Evolutionary conservation across 1,140 invertebrate genomes (phyloP).

Genomic region (Solenopsis fugax): DNA sequence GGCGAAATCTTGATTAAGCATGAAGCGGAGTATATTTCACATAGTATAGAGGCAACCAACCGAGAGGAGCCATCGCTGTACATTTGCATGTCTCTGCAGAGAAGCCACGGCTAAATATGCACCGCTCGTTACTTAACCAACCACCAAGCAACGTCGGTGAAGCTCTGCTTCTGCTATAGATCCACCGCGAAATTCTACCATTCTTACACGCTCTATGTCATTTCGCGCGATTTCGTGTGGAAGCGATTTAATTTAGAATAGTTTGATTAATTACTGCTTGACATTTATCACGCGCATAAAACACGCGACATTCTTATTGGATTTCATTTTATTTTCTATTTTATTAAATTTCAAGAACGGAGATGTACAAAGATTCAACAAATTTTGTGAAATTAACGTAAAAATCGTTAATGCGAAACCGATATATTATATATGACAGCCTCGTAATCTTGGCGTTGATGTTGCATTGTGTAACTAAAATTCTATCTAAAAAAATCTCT

Average conservation of each 20-base stretch:
- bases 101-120: slow-evolving; percentile 72
- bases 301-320: slow-evolving; percentile 22
- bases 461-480: slow-evolving; percentile 72
- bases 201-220: slow-evolving; percentile 62
- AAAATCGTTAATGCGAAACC: slow-evolving; percentile 1
- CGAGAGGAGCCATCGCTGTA: slow-evolving; percentile 72
- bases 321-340: neutral
- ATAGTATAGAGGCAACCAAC: slow-evolving; percentile 60
- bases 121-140: slow-evolving; percentile 73
- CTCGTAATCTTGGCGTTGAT: slow-evolving; percentile 33
- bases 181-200: slow-evolving; percentile 60
- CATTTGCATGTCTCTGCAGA: slow-evolving; percentile 74
- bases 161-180: slow-evolving; percentile 62
- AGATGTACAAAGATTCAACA: slow-evolving; percentile 9
- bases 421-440: neutral
- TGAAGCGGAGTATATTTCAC: slow-evolving; percentile 72
- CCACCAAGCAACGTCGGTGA: slow-evolving; percentile 66
- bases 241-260: slow-evolving; percentile 65
- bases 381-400: neutral
- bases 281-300: slow-evolving; percentile 58
- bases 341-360: neutral
- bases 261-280: slow-evolving; percentile 62
- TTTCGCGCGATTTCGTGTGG: slow-evolving; percentile 58
- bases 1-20: slow-evolving; percentile 73
- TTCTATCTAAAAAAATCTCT: slow-evolving; percentile 69